phyloP scores from a whole-genome alignment of 2,888 invertebrate genomes.

The Dioctria linearis region DNA sequence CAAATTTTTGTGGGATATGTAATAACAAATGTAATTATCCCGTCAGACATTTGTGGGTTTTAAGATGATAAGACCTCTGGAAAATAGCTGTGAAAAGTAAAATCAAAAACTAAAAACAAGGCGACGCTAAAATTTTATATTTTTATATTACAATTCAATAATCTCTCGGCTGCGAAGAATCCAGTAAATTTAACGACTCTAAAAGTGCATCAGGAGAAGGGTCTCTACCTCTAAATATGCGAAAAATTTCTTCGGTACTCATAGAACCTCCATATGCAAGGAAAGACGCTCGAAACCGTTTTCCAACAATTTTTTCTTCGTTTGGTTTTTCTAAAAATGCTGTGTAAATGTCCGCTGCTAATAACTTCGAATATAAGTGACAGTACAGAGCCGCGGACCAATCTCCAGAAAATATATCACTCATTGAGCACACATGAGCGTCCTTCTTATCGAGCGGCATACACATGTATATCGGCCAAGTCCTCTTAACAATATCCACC shows the following conservation, averaged over 20 bases:
- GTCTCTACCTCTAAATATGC: slow-evolving; percentile 92
- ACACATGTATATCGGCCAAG: slow-evolving; percentile 87
- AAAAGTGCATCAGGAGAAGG: slow-evolving; percentile 88
- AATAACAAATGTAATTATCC: no score
- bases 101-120: no score
- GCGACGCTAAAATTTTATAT: no score
- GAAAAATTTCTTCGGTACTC: slow-evolving; percentile 87
- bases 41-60: no score
- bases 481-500: slow-evolving; percentile 81
- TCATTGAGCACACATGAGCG: slow-evolving; percentile 88
- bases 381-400: slow-evolving; percentile 91
- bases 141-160: background rate
- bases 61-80: no score
- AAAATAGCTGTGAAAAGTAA: no score
- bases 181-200: slow-evolving; percentile 67
- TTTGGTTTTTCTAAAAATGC: slow-evolving; percentile 75
- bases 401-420: slow-evolving; percentile 85
- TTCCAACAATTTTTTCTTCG: slow-evolving; percentile 64
- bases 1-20: no score
- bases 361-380: slow-evolving; percentile 87
- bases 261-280: slow-evolving; percentile 86
- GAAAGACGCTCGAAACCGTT: slow-evolving; percentile 86
- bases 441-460: slow-evolving; percentile 85
- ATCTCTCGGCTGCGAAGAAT: slow-evolving; percentile 63
- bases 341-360: slow-evolving; percentile 91